A percentile compares a stretch with the other conserved stretches of the same genome.
These are phyloP conservation scores for Aphrocallistes beatrix DNA, from an alignment of 37 sponge, comb jelly and placozoan species.

Conservation along the genomic window DNA sequence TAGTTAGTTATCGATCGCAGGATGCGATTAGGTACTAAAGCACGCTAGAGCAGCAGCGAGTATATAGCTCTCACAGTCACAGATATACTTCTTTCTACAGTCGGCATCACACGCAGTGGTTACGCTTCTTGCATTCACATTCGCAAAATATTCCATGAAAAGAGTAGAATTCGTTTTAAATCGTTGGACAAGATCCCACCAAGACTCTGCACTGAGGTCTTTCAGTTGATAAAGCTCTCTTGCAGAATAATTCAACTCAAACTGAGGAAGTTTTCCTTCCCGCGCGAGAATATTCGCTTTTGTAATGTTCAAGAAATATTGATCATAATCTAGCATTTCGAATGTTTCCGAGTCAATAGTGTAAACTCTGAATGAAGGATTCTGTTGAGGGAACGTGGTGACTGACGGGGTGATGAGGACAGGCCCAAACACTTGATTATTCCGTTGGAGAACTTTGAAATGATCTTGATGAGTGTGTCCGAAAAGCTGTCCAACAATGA, in stretches of 20 bases:
- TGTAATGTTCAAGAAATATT: conserved; percentile 58
- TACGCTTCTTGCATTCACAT: not conserved
- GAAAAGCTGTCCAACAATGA: conserved; percentile 50
- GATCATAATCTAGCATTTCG: conserved; percentile 44
- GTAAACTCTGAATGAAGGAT: conserved; percentile 58
- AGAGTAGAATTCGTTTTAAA: conserved; percentile 5
- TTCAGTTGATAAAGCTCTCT: conserved; percentile 30
- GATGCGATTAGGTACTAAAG: too few relatives aligned
- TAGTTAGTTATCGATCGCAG: too few relatives aligned
- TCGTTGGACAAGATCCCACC: conserved; percentile 26
- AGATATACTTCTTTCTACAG: not conserved
- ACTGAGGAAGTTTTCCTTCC: conserved; percentile 18
- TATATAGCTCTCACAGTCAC: not conserved
- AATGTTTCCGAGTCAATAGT: conserved; percentile 39
- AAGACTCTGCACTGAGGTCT: conserved; percentile 48
- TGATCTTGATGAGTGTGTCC: conserved; percentile 70
- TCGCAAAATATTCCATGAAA: not conserved
- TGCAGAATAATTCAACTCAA: conserved; percentile 42
- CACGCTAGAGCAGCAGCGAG: not conserved
- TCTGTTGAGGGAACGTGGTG: conserved; percentile 35
- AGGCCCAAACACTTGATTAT: conserved; percentile 37
- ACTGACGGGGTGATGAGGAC: conserved; percentile 54
- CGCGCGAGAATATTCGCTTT: conserved; percentile 47
- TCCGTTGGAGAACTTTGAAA: conserved; percentile 49
- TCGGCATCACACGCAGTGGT: not conserved